These are phyloP conservation scores for Idaea dimidiata DNA, from an alignment of 2,888 invertebrate genomes.

Conservation along the genomic window DNA sequence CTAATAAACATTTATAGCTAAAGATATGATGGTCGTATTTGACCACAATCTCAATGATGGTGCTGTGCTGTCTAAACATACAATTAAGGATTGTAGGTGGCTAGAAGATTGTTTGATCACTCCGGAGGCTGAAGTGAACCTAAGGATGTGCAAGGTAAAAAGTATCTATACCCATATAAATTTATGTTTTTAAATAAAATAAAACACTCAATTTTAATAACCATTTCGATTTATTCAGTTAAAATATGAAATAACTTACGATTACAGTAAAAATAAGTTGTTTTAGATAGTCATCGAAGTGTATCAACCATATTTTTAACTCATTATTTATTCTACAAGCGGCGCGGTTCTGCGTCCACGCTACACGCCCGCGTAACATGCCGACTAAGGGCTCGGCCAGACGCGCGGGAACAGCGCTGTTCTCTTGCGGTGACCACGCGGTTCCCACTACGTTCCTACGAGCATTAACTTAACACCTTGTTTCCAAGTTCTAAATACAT, in stretches of 20 bases:
- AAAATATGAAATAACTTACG: constrained; percentile 81
- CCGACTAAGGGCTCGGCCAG: neutral
- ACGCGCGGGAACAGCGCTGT: too few relatives aligned
- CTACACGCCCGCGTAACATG: constrained; percentile 25
- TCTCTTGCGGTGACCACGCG: too few relatives aligned
- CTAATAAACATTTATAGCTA: too few relatives aligned
- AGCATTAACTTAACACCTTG: constrained; percentile 52
- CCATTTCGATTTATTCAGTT: constrained; percentile 80
- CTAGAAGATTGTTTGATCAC: too few relatives aligned
- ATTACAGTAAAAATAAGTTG: constrained; percentile 79
- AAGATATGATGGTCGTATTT: too few relatives aligned
- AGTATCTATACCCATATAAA: neutral
- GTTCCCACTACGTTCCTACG: too few relatives aligned
- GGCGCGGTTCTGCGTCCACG: constrained; percentile 53
- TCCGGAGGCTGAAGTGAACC: too few relatives aligned
- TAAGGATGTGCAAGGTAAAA: too few relatives aligned
- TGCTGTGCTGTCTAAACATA: too few relatives aligned
- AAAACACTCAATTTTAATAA: constrained; percentile 52
- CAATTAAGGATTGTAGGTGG: too few relatives aligned
- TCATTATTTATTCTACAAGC: constrained; percentile 49
- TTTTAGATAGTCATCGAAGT: constrained; percentile 71
- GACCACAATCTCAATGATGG: too few relatives aligned
- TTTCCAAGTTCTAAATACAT: constrained; percentile 69
- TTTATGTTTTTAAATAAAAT: neutral
- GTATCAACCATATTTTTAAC: constrained; percentile 48